Evolutionary conservation across 23 tunicate species (phyloP).

Genomic region (Trididemnum miniatum): DNA sequence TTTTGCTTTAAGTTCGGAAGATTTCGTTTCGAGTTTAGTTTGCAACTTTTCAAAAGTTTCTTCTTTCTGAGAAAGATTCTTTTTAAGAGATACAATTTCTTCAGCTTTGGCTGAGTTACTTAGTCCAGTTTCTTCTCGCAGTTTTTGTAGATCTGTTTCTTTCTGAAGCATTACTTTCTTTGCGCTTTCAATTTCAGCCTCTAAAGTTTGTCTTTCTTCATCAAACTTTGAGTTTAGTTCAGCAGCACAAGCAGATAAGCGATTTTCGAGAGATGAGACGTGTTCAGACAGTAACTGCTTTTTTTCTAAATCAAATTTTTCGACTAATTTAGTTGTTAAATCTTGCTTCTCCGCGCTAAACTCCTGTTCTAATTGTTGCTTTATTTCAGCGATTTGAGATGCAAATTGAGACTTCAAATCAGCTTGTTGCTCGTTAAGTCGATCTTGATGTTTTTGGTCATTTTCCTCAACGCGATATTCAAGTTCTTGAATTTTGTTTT

Average conservation of each 20-base stretch:
- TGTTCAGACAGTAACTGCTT: background rate
- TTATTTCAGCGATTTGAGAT: background rate
- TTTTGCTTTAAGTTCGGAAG: conserved; percentile 5
- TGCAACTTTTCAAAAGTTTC: background rate
- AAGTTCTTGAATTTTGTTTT: conserved; percentile 20
- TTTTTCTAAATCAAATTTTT: conserved; percentile 31
- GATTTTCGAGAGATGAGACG: background rate
- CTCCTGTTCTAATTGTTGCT: background rate
- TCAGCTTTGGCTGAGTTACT: background rate
- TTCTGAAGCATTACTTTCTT: background rate
- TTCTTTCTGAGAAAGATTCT: conserved; percentile 13
- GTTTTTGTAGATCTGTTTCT: conserved; percentile 4
- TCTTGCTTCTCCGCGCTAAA: background rate
- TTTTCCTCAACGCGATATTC: conserved; percentile 11
- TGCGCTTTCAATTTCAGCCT: conserved; percentile 6
- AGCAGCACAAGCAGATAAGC: background rate
- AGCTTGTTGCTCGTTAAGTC: background rate
- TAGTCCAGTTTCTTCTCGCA: background rate
- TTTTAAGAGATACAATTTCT: conserved; percentile 7
- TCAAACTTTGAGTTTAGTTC: conserved; percentile 5
- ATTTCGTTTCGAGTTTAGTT: conserved; percentile 28
- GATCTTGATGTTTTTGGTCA: background rate
- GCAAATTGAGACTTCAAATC: background rate
- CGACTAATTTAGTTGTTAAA: background rate
- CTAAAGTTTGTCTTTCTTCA: background rate